phyloP scores from a whole-genome alignment of 2,797 vertebrate genomes.

The Discoglossus pictus region DNA sequence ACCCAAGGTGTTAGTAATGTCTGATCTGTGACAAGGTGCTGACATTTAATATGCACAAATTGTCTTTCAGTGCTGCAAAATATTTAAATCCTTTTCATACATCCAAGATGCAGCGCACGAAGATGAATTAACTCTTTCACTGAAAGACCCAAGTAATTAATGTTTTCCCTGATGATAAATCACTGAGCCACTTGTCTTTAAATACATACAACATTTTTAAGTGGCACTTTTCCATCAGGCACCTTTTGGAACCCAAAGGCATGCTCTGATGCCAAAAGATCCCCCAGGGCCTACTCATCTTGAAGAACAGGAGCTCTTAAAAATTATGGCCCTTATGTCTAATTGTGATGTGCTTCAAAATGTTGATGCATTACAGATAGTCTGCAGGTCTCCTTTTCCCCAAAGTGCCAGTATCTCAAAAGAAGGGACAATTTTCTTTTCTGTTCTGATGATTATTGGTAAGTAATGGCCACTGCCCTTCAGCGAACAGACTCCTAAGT shows the following conservation, averaged over 20 bases:
- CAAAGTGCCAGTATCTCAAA: conserved; percentile 6
- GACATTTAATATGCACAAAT: conserved; percentile 22
- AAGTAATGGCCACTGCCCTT: conserved; percentile 18
- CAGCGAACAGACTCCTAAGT: conserved; percentile 15
- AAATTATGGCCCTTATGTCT: neutral
- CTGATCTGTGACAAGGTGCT: conserved; percentile 27
- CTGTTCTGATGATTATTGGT: conserved; percentile 16
- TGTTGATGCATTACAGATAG: conserved; percentile 10
- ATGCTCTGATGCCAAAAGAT: too few relatives aligned
- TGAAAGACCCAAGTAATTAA: too few relatives aligned
- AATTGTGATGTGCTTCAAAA: conserved; percentile 11
- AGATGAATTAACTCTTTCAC: neutral
- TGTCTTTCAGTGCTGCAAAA: neutral
- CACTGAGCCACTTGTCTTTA: too few relatives aligned
- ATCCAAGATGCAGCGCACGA: neutral
- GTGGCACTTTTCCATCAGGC: too few relatives aligned
- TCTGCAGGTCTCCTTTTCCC: conserved; percentile 8
- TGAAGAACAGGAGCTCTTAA: too few relatives aligned
- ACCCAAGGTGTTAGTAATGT: conserved; percentile 26
- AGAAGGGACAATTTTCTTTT: conserved; percentile 3
- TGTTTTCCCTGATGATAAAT: too few relatives aligned
- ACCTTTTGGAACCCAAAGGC: too few relatives aligned
- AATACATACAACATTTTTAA: too few relatives aligned
- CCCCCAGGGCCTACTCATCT: too few relatives aligned
- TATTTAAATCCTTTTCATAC: conserved; percentile 15